Base-by-base conservation (phyloP, 2,888 invertebrate genomes). In the Rotaria magnacalcarata region DNA sequence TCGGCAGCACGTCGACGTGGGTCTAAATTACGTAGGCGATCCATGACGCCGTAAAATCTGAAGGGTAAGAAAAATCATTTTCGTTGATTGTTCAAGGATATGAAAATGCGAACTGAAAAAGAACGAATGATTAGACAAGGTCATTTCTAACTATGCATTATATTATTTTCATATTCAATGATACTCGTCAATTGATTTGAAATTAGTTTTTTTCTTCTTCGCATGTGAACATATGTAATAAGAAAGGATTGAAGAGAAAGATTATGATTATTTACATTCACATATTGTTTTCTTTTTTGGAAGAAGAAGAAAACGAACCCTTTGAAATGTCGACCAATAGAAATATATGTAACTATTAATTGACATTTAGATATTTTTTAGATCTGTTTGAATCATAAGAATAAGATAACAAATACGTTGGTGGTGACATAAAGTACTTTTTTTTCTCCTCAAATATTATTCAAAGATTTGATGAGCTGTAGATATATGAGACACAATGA, bases 51-150 rank as follows among this genome's bases (percentile, higher is more conserved):
- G 34, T 67, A 7, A 67, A 34, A 67, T 67, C 67, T 67, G 67
- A 67, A 67, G 67, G 67, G n/a, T 14, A 67, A 67, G 7, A 56
- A 24, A 67, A 67, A 67, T 67, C 34, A 67, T 67, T 67, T 34
- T 67, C 41, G 34, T 67, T 67, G 41, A 67, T 67, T 67, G 67
- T 67, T 67, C 67, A 67, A 67, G 67, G 67, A 41, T 67, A 67
- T 10, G n/a, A 41, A 27, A 54, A 67, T 11, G 8, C 8, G 14
- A 16, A 67, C 16, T 67, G 34, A 67, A 19, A 67, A 67, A 67
- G 67, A 67, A 67, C 67, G 67, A 67, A 34, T 67, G 67, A 34
- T 67, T 67, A 67, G 19, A 67, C 34, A 67, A 67, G 67, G 67
- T 7, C 67, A 67, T 34, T 67, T 67, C 2, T 19, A 41, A 11